Base-by-base conservation (phyloP, 2,888 invertebrate species). In the Cybosia mesomella region DNA sequence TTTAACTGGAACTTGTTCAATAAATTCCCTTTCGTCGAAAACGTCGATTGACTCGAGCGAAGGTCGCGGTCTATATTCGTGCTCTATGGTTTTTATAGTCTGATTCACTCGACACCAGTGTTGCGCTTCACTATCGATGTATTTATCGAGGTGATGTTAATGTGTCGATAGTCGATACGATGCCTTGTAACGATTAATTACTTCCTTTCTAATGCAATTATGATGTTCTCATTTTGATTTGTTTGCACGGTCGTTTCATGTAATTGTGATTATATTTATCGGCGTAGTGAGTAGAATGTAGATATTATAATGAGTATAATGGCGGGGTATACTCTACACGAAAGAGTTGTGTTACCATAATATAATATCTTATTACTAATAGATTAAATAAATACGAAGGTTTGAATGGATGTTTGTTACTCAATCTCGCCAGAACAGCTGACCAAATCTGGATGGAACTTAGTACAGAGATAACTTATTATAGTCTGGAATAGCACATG, bases 41-140 rank as follows among this genome's bases (percentile, higher is more conserved):
- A 58, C 71, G n/a, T n/a, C n/a, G 78, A 75, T 86, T 87, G 89
- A 88, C 87, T 89, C 86, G 80, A 77, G 65, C 84, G 90, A 92
- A 92, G 92, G 92, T 88, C 91, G 81, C 79, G 79, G 66, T 81
- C 87, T 91, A 89, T 88, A 88, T 89, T 86, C 76, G 87, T 84
- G 75, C 80, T 79, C 82, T 81, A 82, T 81, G 80, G 79, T 88
- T 89, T 89, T 87, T 85, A 77, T 76, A 70, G 75, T 53, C 81
- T 87, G 86, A 88, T 81, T 87, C 87, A 86, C 81, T 80, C 63
- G 72, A 57, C 54, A 58, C 39, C 76, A 87, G 87, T 83, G 86
- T 63, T 82, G 86, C 58, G 59, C 73, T n/a, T 71, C 61, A 57
- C 74, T 79, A 76, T 85, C 81, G 82, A 83, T 80, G 68, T 59